phyloP scores from a whole-genome alignment of 2,113 vertebrate genomes.

The Bombycilla garrulus region DNA sequence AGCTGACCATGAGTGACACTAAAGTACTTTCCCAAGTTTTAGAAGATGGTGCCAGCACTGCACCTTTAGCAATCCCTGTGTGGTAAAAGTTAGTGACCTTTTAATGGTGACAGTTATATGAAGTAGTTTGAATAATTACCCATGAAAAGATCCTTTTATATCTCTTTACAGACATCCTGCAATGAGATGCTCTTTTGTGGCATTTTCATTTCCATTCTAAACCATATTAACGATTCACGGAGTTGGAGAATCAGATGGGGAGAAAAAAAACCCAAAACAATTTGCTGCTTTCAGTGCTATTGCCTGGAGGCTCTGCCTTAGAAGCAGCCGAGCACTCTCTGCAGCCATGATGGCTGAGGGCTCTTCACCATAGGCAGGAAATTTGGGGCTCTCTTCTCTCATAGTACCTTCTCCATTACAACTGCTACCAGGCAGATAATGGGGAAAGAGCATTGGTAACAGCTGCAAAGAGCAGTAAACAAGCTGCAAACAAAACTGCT shows the following conservation, averaged over 20 bases:
- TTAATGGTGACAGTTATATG: slow-evolving; percentile 67
- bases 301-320: neutral
- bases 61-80: neutral
- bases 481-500: slow-evolving; percentile 51
- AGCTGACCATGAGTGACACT: neutral
- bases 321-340: neutral
- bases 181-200: slow-evolving; percentile 66
- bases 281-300: slow-evolving; percentile 13
- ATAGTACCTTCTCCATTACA: neutral
- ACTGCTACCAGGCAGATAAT: neutral
- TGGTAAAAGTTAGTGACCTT: slow-evolving; percentile 65
- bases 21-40: neutral
- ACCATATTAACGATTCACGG: slow-evolving; percentile 54
- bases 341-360: neutral
- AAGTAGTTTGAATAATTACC: slow-evolving; percentile 65
- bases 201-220: slow-evolving; percentile 66
- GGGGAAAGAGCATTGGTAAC: slow-evolving; percentile 4
- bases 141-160: slow-evolving; percentile 59
- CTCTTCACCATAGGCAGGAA: neutral
- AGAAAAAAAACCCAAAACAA: neutral
- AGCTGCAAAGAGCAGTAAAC: slow-evolving; percentile 17
- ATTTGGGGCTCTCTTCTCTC: neutral
- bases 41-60: neutral
- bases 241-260: slow-evolving; percentile 16
- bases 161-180: slow-evolving; percentile 59